phyloP scores from a whole-genome alignment of 2,888 invertebrate species.

The Hirtodrosophila trivittata region DNA sequence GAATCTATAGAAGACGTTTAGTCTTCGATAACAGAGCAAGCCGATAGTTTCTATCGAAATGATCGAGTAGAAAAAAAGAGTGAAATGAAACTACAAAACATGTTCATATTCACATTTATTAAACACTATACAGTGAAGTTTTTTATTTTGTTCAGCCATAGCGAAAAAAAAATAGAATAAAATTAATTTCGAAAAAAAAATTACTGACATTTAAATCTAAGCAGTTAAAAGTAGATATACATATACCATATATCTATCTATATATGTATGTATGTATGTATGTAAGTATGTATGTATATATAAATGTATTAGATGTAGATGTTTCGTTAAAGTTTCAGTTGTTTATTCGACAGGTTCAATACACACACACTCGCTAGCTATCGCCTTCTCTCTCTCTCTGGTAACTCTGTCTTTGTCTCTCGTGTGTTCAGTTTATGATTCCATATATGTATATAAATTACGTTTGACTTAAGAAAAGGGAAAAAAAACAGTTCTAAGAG shows the following conservation, averaged over 20 bases:
- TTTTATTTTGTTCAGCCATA: slow-evolving; percentile 64
- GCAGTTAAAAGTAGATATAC: slow-evolving; percentile 34
- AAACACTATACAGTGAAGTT: slow-evolving; percentile 68
- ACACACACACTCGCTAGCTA: too few species aligned
- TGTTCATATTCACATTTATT: slow-evolving; percentile 66
- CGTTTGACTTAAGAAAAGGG: too few species aligned
- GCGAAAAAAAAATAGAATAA: slow-evolving; percentile 41
- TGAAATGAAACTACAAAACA: too few species aligned
- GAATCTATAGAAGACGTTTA: too few species aligned
- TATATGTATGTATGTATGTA: slow-evolving; percentile 5
- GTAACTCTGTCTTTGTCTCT: too few species aligned
- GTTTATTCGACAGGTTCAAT: too few species aligned
- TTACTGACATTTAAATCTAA: slow-evolving; percentile 30
- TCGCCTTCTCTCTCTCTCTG: too few species aligned
- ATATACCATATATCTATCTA: slow-evolving; percentile 3
- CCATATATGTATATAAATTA: too few species aligned
- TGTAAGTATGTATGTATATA: slow-evolving; percentile 4
- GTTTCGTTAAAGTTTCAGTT: slow-evolving; percentile 32
- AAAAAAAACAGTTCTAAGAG: not conserved
- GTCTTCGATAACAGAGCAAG: too few species aligned
- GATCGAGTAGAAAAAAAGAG: too few species aligned
- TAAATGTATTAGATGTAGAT: slow-evolving; percentile 20
- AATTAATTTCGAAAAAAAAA: slow-evolving; percentile 43
- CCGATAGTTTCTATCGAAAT: too few species aligned
- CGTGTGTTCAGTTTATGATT: too few species aligned